phyloP scores from a whole-genome alignment of 2,888 invertebrate species.

The Charanyca ferruginea region DNA sequence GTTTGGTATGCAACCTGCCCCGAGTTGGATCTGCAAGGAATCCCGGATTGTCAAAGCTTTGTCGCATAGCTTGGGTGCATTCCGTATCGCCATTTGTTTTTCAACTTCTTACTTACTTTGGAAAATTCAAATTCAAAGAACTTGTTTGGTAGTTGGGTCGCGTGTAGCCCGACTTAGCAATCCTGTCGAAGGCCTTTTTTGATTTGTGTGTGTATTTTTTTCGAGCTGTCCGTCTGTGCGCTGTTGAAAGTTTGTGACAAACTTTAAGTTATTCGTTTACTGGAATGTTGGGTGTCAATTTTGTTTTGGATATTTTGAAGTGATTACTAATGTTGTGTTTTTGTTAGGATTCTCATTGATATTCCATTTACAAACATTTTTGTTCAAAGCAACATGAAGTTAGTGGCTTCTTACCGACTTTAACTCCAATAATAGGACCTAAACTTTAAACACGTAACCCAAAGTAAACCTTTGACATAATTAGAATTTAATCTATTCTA shows the following conservation, averaged over 20 bases:
- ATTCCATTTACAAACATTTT: not conserved
- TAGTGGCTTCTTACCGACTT: not conserved
- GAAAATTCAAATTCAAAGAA: slow-evolving; percentile 80
- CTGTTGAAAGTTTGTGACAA: slow-evolving; percentile 43
- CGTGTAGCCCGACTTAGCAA: slow-evolving; percentile 69
- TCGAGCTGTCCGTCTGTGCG: not conserved
- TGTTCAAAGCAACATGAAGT: not conserved
- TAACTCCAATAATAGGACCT: not conserved
- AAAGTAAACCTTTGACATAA: slow-evolving; percentile 14
- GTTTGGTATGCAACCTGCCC: slow-evolving; percentile 72
- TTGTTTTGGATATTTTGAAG: not conserved
- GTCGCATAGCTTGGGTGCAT: slow-evolving; percentile 77
- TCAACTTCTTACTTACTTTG: slow-evolving; percentile 79
- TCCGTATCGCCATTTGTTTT: slow-evolving; percentile 83
- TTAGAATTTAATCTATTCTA: slow-evolving; percentile 22
- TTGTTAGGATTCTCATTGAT: not conserved
- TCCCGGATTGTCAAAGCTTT: slow-evolving; percentile 84
- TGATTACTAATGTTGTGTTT: not conserved
- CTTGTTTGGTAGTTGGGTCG: slow-evolving; percentile 73
- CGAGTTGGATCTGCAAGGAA: slow-evolving; percentile 68
- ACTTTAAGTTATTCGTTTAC: slow-evolving; percentile 9
- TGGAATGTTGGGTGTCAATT: not conserved
- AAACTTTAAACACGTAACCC: slow-evolving; percentile 4
- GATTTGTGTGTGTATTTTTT: slow-evolving; percentile 69
- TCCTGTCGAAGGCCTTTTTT: slow-evolving; percentile 73